Percentiles rank a stretch among this genome's conserved stretches.
These are phyloP conservation scores for Apamea monoglypha DNA, from an alignment of 2,888 invertebrate genomes.

Conservation along the genomic window DNA sequence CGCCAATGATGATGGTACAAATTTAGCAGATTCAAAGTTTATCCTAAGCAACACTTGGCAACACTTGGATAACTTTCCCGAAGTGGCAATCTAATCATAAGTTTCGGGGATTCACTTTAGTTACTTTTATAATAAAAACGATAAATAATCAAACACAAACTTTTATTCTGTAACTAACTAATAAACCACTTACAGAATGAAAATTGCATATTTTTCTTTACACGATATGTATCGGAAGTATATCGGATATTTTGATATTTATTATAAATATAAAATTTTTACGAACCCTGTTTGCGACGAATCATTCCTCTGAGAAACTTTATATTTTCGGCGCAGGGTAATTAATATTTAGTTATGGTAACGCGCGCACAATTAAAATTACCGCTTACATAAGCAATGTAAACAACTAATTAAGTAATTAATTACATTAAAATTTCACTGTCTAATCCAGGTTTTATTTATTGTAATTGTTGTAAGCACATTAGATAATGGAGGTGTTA, in stretches of 20 bases:
- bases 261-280: too few relatives aligned
- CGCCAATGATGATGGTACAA: too few relatives aligned
- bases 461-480: constrained; percentile 5
- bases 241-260: too few relatives aligned
- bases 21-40: too few relatives aligned
- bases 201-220: background rate
- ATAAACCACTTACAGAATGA: background rate
- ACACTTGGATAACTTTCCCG: background rate
- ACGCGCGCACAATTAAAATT: constrained; percentile 45
- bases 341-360: constrained; percentile 41
- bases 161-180: too few relatives aligned
- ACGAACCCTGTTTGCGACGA: background rate
- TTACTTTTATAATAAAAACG: background rate
- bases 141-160: too few relatives aligned
- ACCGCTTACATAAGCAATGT: constrained; percentile 48
- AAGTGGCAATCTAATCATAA: background rate
- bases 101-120: background rate
- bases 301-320: background rate
- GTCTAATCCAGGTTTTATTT: constrained; percentile 20
- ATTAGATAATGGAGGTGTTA: constrained; percentile 28
- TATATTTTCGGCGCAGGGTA: constrained; percentile 5
- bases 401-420: constrained; percentile 42
- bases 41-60: too few relatives aligned
- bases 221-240: background rate
- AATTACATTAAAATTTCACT: constrained; percentile 41